A percentile compares a stretch with the other conserved stretches of the same genome.
These are phyloP conservation scores for Cataglyphis altisquamis DNA, from an alignment of 2,888 invertebrate species.

Conservation along the genomic window DNA sequence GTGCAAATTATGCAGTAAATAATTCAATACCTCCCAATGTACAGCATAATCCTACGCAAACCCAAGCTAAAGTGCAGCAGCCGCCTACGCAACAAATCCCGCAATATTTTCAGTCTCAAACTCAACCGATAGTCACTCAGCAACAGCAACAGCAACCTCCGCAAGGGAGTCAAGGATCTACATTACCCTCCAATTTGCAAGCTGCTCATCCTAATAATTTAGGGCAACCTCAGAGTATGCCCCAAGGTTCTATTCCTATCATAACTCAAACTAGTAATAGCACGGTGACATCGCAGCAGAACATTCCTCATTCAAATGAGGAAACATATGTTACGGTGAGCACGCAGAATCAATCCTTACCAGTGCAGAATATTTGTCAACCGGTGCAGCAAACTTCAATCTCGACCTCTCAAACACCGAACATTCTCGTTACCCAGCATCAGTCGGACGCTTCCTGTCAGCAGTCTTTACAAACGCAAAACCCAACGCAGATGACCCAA, in stretches of 20 bases:
- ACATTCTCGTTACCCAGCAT: constrained; percentile 80
- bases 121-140: constrained; percentile 79
- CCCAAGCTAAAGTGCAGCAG: constrained; percentile 86
- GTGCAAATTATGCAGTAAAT: constrained; percentile 76
- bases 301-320: constrained; percentile 78
- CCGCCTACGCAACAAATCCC: constrained; percentile 78
- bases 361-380: constrained; percentile 81
- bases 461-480: constrained; percentile 73
- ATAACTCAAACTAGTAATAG: constrained; percentile 86
- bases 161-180: constrained; percentile 88
- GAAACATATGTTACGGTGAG: constrained; percentile 80
- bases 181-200: constrained; percentile 89
- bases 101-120: constrained; percentile 79
- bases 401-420: constrained; percentile 79
- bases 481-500: constrained; percentile 76
- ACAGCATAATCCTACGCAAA: constrained; percentile 87
- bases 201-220: constrained; percentile 87
- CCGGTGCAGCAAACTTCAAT: constrained; percentile 77
- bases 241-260: constrained; percentile 88
- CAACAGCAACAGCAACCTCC: constrained; percentile 75
- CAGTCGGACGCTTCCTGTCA: constrained; percentile 84
- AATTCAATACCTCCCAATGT: constrained; percentile 86
- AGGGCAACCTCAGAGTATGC: constrained; percentile 88
- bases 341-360: constrained; percentile 79
- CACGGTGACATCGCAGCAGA: constrained; percentile 78